Base-by-base conservation (phyloP, 2,888 invertebrate species). In the Falcaria lacertinaria region DNA sequence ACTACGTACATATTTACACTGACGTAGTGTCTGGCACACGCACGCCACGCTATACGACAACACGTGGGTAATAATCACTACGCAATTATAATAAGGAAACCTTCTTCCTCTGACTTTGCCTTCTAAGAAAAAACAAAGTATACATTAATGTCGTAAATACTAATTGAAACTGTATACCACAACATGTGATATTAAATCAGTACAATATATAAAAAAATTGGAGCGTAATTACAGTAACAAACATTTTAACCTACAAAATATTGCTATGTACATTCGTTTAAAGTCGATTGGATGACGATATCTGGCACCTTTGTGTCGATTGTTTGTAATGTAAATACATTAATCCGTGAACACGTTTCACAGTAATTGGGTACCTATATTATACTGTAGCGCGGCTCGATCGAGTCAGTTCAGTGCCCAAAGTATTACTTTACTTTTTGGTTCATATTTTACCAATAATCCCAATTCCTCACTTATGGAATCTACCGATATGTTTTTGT, bases 291-390 rank as follows among this genome's bases (percentile, higher is more conserved):
- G 3, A 11, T 28, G 50, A 51, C 52, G 47, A 52, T 47, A 50
- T 45, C 52, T 44, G 45, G 47, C 50, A 55, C 48, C 51, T 54
- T 59, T 56, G 56, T 60, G 50, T 50, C 52, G 49, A 45, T 50
- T 55, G 52, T 61, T 55, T 56, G 41, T 54, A 44, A 45, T 51
- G 52, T 54, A 56, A 58, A 61, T 57, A 57, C 48, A 52, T 54
- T 57, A 57, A 57, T 57, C 50, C 48, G 44, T 37, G 45, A 44
- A 42, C 35, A 40, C 33, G 38, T 47, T 50, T 45, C 37, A 44
- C 48, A 54, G 52, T 53, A 44, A 55, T 47, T 47, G 44, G 44
- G 37, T 44, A 46, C 42, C 45, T 48, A 43, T 42, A 38, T 44
- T 46, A 42, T 22, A 39, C 33, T 47, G 22, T 19, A 36, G 37